Evolutionary conservation across 1,140 invertebrate species (phyloP).

Genomic region (Subanguina moxae): DNA sequence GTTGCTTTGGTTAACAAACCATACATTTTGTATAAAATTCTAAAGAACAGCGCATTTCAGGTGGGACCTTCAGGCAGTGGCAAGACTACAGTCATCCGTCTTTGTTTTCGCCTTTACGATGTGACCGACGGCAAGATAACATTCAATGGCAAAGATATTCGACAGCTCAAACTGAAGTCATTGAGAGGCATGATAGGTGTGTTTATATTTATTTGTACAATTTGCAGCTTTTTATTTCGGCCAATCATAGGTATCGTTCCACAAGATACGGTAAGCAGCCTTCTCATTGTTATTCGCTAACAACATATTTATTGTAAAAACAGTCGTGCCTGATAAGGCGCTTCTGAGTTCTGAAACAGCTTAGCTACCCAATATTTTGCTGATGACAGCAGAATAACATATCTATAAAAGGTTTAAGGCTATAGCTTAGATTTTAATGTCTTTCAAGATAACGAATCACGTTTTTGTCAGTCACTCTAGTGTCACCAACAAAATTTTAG

Average conservation of each 20-base stretch:
- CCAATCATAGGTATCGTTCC: slow-evolving; percentile 33
- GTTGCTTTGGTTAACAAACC: slow-evolving; percentile 71
- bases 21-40: slow-evolving; percentile 25
- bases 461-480: too few species aligned
- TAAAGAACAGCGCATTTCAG: slow-evolving; percentile 63
- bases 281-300: too few species aligned
- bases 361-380: too few species aligned
- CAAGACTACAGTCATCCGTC: slow-evolving; percentile 85
- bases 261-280: slow-evolving; percentile 18
- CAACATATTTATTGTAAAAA: too few species aligned
- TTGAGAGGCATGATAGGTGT: slow-evolving; percentile 28
- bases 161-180: slow-evolving; percentile 35
- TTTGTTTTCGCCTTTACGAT: slow-evolving; percentile 93
- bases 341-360: too few species aligned
- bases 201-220: neutral
- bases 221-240: neutral
- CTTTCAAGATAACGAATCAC: too few species aligned
- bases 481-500: too few species aligned
- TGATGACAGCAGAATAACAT: too few species aligned
- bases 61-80: slow-evolving; percentile 85
- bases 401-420: too few species aligned
- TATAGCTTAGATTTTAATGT: too few species aligned
- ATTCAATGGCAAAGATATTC: slow-evolving; percentile 72
- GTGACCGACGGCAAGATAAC: slow-evolving; percentile 76
- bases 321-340: too few species aligned